These are phyloP conservation scores for Drosophila rufa DNA, from an alignment of 1,140 invertebrate species.

Conservation along the genomic window DNA sequence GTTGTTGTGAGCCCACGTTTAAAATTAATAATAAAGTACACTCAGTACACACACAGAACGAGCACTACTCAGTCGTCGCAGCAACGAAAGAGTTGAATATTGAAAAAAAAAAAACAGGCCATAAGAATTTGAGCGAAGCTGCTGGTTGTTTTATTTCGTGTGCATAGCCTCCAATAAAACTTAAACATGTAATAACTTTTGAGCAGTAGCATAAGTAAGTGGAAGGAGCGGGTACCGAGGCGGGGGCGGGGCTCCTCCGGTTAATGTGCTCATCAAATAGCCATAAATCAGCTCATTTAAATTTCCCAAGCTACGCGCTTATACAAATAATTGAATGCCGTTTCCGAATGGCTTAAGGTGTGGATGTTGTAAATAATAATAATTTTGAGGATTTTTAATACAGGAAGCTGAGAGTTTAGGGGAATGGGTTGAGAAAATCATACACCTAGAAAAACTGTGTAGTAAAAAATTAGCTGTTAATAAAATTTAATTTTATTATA, in stretches of 20 bases:
- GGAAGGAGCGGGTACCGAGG: background rate
- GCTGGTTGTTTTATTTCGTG: constrained; percentile 29
- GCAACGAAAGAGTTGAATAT: constrained; percentile 63
- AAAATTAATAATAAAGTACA: constrained; percentile 81
- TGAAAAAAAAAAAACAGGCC: constrained; percentile 40
- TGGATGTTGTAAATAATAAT: constrained; percentile 54
- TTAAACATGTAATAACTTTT: constrained; percentile 66
- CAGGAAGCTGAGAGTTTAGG: constrained; percentile 18
- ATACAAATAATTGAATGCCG: constrained; percentile 22
- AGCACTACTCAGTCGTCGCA: constrained; percentile 3
- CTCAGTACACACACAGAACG: constrained; percentile 16
- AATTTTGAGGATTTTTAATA: constrained; percentile 30
- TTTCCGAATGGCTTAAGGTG: constrained; percentile 50
- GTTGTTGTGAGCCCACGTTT: constrained; percentile 66
- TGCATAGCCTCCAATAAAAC: constrained; percentile 38
- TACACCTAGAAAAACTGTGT: no score
- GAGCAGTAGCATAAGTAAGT: constrained; percentile 27
- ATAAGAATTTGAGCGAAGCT: constrained; percentile 59
- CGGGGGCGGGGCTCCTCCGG: constrained; percentile 16
- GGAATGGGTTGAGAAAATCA: background rate
- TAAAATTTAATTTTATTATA: no score
- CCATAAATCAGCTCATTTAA: constrained; percentile 81
- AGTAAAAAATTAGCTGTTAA: no score
- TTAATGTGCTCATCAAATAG: constrained; percentile 76
- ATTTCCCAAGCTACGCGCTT: constrained; percentile 24